A percentile compares a stretch with the other conserved stretches of the same genome.
phyloP scores from a whole-genome alignment of 2,888 invertebrate species.

The Drosophila nr. medialis region DNA sequence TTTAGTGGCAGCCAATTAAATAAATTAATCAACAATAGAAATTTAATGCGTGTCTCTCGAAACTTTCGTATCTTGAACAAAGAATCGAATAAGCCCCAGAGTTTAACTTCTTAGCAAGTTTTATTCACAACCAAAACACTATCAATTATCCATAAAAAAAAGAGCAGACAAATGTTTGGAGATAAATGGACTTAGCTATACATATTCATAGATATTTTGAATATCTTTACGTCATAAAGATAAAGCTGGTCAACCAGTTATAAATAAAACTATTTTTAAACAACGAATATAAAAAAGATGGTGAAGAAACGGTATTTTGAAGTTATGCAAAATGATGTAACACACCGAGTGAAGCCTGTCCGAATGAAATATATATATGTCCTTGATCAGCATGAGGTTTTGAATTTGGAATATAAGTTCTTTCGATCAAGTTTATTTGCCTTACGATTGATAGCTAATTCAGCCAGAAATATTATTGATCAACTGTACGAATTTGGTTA shows the following conservation, averaged over 20 bases:
- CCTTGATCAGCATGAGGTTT: neutral
- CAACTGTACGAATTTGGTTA: neutral
- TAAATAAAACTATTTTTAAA: neutral
- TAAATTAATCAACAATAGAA: slow-evolving; percentile 1
- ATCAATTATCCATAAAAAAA: neutral
- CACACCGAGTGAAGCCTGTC: neutral
- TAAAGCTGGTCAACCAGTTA: slow-evolving; percentile 33
- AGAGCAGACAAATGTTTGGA: neutral
- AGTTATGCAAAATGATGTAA: neutral
- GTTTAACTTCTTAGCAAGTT: neutral
- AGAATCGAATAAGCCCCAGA: neutral
- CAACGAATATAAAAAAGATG: neutral
- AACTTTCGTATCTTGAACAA: neutral
- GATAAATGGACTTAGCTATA: neutral
- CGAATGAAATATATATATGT: neutral
- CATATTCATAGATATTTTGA: slow-evolving; percentile 3
- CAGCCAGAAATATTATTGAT: neutral
- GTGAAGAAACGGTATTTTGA: neutral
- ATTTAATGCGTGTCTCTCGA: neutral
- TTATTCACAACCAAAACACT: neutral
- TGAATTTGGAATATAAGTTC: too few relatives aligned
- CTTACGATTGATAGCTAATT: neutral
- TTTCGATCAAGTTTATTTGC: neutral
- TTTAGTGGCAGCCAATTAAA: neutral
- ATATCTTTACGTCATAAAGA: slow-evolving; percentile 32